Percentiles rank a stretch among this genome's conserved stretches.
phyloP scores from a whole-genome alignment of 1,140 invertebrate species.

The Globodera rostochiensis region DNA sequence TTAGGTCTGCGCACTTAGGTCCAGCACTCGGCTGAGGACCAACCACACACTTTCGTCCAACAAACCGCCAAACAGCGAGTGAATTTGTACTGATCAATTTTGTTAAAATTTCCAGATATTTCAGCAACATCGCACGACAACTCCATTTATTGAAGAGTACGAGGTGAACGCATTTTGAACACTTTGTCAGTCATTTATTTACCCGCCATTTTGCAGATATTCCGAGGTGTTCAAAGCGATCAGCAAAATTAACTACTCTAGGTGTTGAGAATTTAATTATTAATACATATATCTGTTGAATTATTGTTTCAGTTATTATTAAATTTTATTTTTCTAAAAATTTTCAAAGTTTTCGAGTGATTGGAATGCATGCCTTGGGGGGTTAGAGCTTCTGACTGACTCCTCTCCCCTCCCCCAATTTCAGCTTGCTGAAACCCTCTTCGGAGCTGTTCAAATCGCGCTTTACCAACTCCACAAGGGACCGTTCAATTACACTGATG shows the following conservation, averaged over 20 bases:
- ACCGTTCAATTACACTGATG: slow-evolving; percentile 61
- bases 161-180: neutral
- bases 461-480: slow-evolving; percentile 58
- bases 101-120: neutral
- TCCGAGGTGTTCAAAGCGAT: slow-evolving; percentile 59
- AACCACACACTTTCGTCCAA: slow-evolving; percentile 62
- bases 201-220: slow-evolving; percentile 41
- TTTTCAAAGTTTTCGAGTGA: no score
- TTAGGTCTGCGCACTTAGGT: slow-evolving; percentile 46
- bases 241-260: slow-evolving; percentile 52
- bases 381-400: neutral
- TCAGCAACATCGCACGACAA: slow-evolving; percentile 42
- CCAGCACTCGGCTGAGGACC: slow-evolving; percentile 52
- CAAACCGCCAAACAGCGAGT: slow-evolving; percentile 43
- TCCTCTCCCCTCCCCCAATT: neutral
- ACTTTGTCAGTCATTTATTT: neutral
- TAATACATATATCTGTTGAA: no score
- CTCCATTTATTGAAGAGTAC: slow-evolving; percentile 59
- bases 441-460: slow-evolving; percentile 56
- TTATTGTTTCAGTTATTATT: no score
- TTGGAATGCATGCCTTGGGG: no score
- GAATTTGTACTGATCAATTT: slow-evolving; percentile 14
- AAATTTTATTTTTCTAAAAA: no score
- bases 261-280: slow-evolving; percentile 9
- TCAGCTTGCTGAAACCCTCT: slow-evolving; percentile 45